Evolutionary conservation across 2,797 vertebrate genomes (phyloP), one percentile per base, ranked within the genome.

Genomic region (Forpus xanthops): DNA sequence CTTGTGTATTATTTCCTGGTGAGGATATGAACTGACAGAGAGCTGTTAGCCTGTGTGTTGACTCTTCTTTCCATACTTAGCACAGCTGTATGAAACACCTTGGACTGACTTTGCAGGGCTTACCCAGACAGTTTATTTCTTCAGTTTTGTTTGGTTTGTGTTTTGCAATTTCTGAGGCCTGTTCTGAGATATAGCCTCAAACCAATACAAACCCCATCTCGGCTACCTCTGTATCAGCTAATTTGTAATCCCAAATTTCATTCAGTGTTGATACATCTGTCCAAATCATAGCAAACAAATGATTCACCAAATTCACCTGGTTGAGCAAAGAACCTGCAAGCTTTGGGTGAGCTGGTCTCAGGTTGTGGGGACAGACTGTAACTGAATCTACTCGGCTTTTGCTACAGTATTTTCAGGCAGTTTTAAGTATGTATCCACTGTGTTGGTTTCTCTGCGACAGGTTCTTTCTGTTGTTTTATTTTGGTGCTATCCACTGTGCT

Each of bases 391-490:
- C 24, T 61, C 61, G 37, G 30, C 12, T 52, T 85, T 76, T 84
- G 18, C 30, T 78, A 27, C 42, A 61, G 49, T 53, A 58, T 76
- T 87, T 94, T 76, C 82, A 47, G 20, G 35, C 15, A 44, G 23
- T 23, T 90, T 85, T 67, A 85, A 85, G 31, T 30, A 77, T 1
- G 0, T 11, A 78, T 60, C 31, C 73, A 89, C 61, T 84, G 52
- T 65, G 86, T 66, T 87, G 82, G 87, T 89, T 87, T 96, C 93
- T 87, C 92, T 92, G 92, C 94, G 84, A 96, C 85, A 96, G 92
- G 85, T 97, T 97, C 95, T 94, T 97, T 94, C 95, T 76, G 66
- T 85, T 91, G 30, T 97, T 97, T 97, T 97, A 50, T 94, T 84
- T 39, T 74, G 64, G 23, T 78, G 60, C 41, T 60, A 87, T 96